phyloP scores from a whole-genome alignment of 30 jellyfish, hydroid and myxozoan genomes.

The Catostylus mosaicus region DNA sequence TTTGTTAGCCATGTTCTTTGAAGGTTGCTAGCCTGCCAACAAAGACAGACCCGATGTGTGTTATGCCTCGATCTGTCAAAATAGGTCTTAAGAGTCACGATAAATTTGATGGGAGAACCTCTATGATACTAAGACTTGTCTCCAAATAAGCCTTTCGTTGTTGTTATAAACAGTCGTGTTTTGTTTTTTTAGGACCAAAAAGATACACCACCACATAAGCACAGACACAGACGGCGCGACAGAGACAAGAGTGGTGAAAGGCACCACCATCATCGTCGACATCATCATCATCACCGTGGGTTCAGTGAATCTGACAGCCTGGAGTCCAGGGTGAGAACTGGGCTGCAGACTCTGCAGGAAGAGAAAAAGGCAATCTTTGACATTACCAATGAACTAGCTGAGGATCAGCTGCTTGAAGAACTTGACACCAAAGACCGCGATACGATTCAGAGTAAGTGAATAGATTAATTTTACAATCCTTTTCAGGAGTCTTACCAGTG shows the following conservation, averaged over 20 bases:
- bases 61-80: no score
- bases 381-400: conserved; percentile 63
- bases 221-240: conserved; percentile 63
- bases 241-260: conserved; percentile 17
- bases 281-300: conserved; percentile 84
- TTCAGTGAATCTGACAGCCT: conserved; percentile 71
- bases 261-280: conserved; percentile 54
- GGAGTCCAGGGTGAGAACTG: conserved; percentile 95
- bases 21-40: no score
- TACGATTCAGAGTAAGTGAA: conserved; percentile 79
- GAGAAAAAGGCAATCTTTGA: conserved; percentile 88
- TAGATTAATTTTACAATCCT: no score
- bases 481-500: no score
- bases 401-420: conserved; percentile 16
- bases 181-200: conserved; percentile 36
- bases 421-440: conserved; percentile 73
- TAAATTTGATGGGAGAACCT: no score
- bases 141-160: no score
- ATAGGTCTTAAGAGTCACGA: no score
- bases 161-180: neutral
- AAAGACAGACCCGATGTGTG: no score
- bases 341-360: conserved; percentile 94
- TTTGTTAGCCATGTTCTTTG: no score
- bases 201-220: conserved; percentile 63
- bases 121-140: no score